Evolutionary conservation across 2,113 vertebrate genomes (phyloP), one percentile per base, ranked within the genome.

Genomic region (Rhabdomys dilectus): DNA sequence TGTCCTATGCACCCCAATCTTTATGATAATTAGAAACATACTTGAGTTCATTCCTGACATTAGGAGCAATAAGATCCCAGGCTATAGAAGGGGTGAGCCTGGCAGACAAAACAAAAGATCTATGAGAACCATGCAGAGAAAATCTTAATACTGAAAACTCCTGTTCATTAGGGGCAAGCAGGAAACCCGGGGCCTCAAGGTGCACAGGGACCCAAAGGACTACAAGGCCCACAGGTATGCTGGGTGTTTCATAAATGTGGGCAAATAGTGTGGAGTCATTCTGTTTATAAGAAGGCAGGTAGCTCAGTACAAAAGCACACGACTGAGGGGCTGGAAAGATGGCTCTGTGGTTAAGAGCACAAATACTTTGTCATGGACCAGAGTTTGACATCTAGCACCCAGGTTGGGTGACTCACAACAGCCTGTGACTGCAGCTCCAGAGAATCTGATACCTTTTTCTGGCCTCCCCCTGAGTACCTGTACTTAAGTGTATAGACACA

Each of bases 171-270:
- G 96, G 96, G 97, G 36, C 39, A 58, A 36, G 84, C 85, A 1
- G 96, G 98, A 92, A 11, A 0, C 31, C 53, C 51, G 64, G 98
- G 98, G 82, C 93, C 51, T 39, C 26, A 45, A 51, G 98, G 98
- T 10, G 2, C 6, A 3, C 73, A 21, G 12, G 98, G 98, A 96
- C 17, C 81, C 0, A 91, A 89, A 48, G 98, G 97, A 70, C 70
- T 93, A 42, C 96, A 94, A 90, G 98, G 98, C 75, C 64, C 93
- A 82, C 97, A 98, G 98, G 98, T 98, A 31, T 75, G 96, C 94
- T 72, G 70, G 62, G 81, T 17, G 48, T 53, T 89, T 90, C 48
- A 53, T 56, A 45, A 93, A 75, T 56, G 24, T 3, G 73, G 77
- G 45, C 7, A 91, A 91, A 64, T 70, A 31, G 82, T 53, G 29